Percentiles rank a stretch among this genome's conserved stretches.
Evolutionary conservation across 2,888 invertebrate genomes (phyloP).

Genomic region (Agrilus biguttatus): DNA sequence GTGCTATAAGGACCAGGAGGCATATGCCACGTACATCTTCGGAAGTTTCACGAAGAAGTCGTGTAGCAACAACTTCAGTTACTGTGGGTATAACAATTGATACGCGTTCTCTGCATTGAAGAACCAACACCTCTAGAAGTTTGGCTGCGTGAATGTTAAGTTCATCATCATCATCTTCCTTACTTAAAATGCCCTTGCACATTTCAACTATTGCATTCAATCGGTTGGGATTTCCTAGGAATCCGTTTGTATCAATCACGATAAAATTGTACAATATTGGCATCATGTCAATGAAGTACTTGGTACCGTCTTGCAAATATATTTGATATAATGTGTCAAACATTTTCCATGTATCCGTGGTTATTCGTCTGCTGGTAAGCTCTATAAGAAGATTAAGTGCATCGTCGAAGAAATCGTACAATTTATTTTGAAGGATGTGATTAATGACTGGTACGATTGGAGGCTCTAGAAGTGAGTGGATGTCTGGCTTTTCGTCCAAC

Average conservation of each 20-base stretch:
- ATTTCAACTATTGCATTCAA: conserved; percentile 87
- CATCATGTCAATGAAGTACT: conserved; percentile 98
- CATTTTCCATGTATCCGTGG: conserved; percentile 93
- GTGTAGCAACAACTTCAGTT: conserved; percentile 75
- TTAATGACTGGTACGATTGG: conserved; percentile 85
- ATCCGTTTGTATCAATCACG: conserved; percentile 86
- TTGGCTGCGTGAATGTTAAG: conserved; percentile 95
- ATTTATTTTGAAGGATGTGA: conserved; percentile 63
- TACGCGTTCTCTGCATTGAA: conserved; percentile 83
- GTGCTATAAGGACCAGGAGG: conserved; percentile 71
- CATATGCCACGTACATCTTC: conserved; percentile 57
- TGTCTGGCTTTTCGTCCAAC: conserved; percentile 75
- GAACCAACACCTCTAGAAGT: conserved; percentile 84
- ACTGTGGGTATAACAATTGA: conserved; percentile 83
- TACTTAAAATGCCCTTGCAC: conserved; percentile 37
- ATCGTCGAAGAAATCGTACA: conserved; percentile 90
- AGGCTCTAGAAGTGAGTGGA: conserved; percentile 79
- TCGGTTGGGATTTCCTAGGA: conserved; percentile 80
- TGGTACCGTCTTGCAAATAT: conserved; percentile 87
- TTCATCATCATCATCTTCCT: conserved; percentile 66
- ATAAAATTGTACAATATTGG: conserved; percentile 96
- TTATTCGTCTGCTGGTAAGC: conserved; percentile 75
- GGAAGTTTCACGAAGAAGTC: conserved; percentile 80
- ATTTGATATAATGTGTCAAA: conserved; percentile 76
- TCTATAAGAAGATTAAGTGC: conserved; percentile 85